These are phyloP conservation scores for Galerucella calmariensis DNA, from an alignment of 2,888 invertebrate species.

Conservation along the genomic window DNA sequence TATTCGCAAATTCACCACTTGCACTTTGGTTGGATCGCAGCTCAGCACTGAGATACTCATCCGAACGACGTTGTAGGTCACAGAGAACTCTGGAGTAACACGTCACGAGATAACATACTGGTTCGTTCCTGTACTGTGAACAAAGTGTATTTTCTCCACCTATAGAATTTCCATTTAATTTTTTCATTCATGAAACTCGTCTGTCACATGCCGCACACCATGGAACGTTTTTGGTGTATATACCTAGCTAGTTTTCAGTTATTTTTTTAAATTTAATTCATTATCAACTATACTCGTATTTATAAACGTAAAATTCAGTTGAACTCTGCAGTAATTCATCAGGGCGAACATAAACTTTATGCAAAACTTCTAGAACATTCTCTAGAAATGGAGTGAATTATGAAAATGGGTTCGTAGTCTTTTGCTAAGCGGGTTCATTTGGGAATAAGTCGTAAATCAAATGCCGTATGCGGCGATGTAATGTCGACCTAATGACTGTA, in stretches of 20 bases:
- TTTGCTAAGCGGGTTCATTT: constrained; percentile 31
- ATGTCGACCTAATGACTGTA: constrained; percentile 17
- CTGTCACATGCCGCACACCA: too few relatives aligned
- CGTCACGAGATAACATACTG: too few relatives aligned
- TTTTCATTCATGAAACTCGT: too few relatives aligned
- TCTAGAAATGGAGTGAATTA: constrained; percentile 34
- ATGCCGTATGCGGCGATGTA: constrained; percentile 5
- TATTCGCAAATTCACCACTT: too few relatives aligned
- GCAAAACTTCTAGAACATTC: constrained; percentile 33
- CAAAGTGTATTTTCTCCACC: too few relatives aligned
- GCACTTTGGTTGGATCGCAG: too few relatives aligned
- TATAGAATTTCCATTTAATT: too few relatives aligned
- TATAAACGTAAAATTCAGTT: constrained; percentile 26
- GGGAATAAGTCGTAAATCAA: constrained; percentile 31
- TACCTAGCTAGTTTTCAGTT: not conserved
- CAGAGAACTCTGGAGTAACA: too few relatives aligned
- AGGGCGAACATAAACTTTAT: constrained; percentile 32
- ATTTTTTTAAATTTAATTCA: not conserved
- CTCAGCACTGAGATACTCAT: too few relatives aligned
- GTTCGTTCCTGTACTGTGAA: too few relatives aligned
- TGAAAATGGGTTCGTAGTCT: constrained; percentile 32
- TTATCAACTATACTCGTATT: constrained; percentile 15
- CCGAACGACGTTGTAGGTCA: too few relatives aligned
- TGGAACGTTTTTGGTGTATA: too few relatives aligned
- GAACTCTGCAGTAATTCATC: constrained; percentile 31